phyloP scores from a whole-genome alignment of 1,140 invertebrate species.

The Drosophila ananassae region DNA sequence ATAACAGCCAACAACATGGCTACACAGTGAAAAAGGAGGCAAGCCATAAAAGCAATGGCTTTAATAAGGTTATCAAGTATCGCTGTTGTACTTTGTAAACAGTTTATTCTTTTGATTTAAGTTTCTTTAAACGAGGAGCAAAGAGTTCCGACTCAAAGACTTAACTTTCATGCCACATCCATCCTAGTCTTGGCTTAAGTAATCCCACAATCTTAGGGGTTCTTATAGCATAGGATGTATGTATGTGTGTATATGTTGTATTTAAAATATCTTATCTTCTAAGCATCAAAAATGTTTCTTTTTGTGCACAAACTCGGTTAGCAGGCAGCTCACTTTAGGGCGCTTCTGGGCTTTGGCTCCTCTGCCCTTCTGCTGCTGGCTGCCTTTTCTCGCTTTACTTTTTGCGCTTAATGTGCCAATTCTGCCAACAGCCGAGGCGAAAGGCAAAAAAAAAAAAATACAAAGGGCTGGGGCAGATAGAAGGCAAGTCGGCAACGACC shows the following conservation, averaged over 20 bases:
- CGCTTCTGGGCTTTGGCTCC: constrained; percentile 46
- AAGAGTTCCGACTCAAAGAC: not conserved
- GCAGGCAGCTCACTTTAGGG: constrained; percentile 53
- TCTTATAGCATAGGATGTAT: not conserved
- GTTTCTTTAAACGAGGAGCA: not conserved
- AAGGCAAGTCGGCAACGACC: constrained; percentile 60
- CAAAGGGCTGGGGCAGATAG: constrained; percentile 12
- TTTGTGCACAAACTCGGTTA: constrained; percentile 21
- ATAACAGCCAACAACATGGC: constrained; percentile 57
- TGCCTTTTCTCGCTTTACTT: constrained; percentile 50
- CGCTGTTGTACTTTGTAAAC: too few relatives aligned
- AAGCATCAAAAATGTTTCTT: constrained; percentile 1
- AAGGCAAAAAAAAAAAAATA: not conserved
- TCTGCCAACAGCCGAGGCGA: constrained; percentile 49
- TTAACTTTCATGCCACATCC: not conserved
- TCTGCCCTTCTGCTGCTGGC: constrained; percentile 1
- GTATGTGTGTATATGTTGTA: not conserved
- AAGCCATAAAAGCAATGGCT: not conserved
- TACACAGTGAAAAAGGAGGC: constrained; percentile 1
- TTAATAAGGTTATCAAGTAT: constrained; percentile 1
- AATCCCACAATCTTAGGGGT: not conserved
- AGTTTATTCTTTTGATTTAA: too few relatives aligned
- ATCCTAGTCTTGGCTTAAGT: not conserved
- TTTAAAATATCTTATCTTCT: not conserved
- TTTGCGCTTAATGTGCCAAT: constrained; percentile 77